Evolutionary conservation across 2,888 invertebrate species (phyloP).

Genomic region (Macrophya alboannulata): DNA sequence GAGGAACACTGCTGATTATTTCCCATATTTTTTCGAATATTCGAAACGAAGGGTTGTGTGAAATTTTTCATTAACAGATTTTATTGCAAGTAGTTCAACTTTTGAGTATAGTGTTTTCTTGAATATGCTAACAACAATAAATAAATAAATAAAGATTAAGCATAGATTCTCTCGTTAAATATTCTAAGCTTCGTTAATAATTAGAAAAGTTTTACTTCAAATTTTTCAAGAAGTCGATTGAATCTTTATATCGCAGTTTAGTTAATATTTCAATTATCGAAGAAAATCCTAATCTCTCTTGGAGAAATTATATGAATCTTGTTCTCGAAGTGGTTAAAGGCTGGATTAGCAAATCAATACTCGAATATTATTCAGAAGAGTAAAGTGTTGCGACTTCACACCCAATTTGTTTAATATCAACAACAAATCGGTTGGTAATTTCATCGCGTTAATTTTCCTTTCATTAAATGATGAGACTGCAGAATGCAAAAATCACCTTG

Average conservation of each 20-base stretch:
- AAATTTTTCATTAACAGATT: too few species aligned
- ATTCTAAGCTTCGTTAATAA: neutral
- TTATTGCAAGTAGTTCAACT: neutral
- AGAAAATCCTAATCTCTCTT: neutral
- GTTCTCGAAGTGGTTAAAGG: neutral
- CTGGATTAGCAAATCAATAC: neutral
- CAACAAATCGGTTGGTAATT: conserved; percentile 55
- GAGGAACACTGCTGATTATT: too few species aligned
- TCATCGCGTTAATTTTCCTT: conserved; percentile 57
- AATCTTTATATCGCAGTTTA: neutral
- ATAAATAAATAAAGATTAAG: too few species aligned
- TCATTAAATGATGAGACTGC: conserved; percentile 46
- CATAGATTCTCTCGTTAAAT: neutral
- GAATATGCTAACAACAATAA: neutral
- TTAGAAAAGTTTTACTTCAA: neutral
- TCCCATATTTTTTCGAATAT: too few species aligned
- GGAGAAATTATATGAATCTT: neutral
- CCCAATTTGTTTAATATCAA: conserved; percentile 46
- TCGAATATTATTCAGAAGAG: neutral
- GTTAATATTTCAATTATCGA: neutral
- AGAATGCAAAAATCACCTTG: conserved; percentile 44
- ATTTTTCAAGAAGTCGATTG: neutral
- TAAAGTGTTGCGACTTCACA: conserved; percentile 51
- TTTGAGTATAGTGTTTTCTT: neutral
- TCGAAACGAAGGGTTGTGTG: too few species aligned